Conservation (phyloP, 2,797 vertebrate genomes). For the Coccyzus lansbergi region DNA sequence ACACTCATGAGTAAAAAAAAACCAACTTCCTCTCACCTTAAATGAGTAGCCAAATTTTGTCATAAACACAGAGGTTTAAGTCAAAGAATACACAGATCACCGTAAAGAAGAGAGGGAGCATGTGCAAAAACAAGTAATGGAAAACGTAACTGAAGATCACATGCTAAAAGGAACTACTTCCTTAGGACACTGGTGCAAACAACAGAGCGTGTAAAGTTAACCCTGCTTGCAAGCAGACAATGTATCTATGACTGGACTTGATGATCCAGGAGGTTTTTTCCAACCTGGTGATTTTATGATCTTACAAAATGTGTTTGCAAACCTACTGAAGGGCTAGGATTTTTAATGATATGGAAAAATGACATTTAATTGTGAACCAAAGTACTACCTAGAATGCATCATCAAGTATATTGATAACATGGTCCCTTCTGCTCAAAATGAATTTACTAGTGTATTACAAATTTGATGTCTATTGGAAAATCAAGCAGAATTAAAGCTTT, state of each 20-base stretch:
- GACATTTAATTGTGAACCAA: neutral
- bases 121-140: neutral
- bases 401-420: neutral
- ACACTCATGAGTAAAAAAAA: neutral
- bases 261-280: too few species aligned
- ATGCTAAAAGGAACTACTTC: neutral
- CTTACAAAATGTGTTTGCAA: accelerated
- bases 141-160: neutral
- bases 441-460: neutral
- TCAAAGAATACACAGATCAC: neutral
- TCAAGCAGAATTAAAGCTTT: neutral
- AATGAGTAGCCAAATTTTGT: neutral
- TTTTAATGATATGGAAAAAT: neutral
- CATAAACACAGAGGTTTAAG: neutral
- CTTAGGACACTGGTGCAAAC: neutral
- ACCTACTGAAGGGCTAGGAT: neutral
- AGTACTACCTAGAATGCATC: neutral
- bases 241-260: too few species aligned
- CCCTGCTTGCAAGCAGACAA: neutral
- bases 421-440: neutral
- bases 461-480: neutral
- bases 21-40: neutral
- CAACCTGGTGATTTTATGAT: too few species aligned
- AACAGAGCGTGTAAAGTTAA: accelerated
- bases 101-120: neutral